phyloP scores from a whole-genome alignment of 2,888 invertebrate species.

The Watsonalla cultraria region DNA sequence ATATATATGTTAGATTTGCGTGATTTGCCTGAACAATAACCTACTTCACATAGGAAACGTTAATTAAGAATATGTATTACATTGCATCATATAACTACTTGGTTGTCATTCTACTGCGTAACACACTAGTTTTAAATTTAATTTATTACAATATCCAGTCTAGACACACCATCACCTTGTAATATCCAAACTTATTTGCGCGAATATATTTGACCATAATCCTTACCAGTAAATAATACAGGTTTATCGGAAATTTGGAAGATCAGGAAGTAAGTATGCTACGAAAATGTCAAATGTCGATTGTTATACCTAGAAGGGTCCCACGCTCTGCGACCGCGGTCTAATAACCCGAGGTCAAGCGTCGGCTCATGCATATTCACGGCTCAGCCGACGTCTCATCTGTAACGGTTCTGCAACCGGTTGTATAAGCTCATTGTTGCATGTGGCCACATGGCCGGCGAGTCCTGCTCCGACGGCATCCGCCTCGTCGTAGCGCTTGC shows the following conservation, averaged over 20 bases:
- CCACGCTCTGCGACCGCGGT: conserved; percentile 64
- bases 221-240: no score
- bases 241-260: conserved; percentile 7
- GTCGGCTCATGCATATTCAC: conserved; percentile 75
- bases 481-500: background rate
- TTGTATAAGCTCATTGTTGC: conserved; percentile 69
- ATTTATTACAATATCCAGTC: no score
- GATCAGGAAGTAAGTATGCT: conserved; percentile 34
- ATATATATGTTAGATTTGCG: no score
- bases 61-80: no score
- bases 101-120: no score
- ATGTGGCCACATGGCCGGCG: conserved; percentile 45
- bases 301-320: conserved; percentile 52
- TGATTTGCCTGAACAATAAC: no score
- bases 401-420: conserved; percentile 76
- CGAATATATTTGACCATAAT: no score
- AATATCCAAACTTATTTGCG: no score
- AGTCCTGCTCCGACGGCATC: conserved; percentile 12
- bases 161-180: no score
- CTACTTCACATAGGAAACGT: no score
- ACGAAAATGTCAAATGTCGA: conserved; percentile 58
- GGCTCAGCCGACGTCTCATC: conserved; percentile 60
- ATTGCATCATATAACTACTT: no score
- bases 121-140: no score
- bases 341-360: conserved; percentile 74